phyloP scores from a whole-genome alignment of 2,113 vertebrate genomes.

The Leiothrix lutea region DNA sequence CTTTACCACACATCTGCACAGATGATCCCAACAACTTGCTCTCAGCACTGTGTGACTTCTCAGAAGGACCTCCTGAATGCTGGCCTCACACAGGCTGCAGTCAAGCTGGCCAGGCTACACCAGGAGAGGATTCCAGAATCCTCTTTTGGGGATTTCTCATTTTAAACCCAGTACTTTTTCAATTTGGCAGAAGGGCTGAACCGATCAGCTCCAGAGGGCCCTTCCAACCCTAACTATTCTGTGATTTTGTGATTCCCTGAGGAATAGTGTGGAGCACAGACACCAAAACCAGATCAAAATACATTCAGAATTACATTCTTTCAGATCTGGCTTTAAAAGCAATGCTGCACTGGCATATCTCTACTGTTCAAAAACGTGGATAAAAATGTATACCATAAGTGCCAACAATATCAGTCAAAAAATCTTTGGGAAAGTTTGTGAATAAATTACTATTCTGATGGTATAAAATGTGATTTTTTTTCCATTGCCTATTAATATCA shows the following conservation, averaged over 20 bases:
- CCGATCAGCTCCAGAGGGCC: not conserved
- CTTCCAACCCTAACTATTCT: not conserved
- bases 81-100: not conserved
- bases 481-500: not conserved
- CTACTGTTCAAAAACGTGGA: not conserved
- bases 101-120: not conserved
- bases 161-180: not conserved
- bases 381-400: not conserved
- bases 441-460: not conserved
- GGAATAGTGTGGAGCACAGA: not conserved
- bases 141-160: not conserved
- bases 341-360: not conserved
- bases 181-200: not conserved
- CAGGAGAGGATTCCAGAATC: not conserved
- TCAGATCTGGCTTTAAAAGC: not conserved
- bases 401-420: not conserved
- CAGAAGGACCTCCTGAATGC: not conserved
- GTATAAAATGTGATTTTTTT: not conserved
- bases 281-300: not conserved
- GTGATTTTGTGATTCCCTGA: not conserved
- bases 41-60: accelerated
- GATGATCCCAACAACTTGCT: not conserved
- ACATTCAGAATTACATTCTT: not conserved
- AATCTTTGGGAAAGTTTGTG: not conserved
- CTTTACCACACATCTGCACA: accelerated